Evolutionary conservation across 2,888 invertebrate species (phyloP).

Genomic region (Esperia sulphurella): DNA sequence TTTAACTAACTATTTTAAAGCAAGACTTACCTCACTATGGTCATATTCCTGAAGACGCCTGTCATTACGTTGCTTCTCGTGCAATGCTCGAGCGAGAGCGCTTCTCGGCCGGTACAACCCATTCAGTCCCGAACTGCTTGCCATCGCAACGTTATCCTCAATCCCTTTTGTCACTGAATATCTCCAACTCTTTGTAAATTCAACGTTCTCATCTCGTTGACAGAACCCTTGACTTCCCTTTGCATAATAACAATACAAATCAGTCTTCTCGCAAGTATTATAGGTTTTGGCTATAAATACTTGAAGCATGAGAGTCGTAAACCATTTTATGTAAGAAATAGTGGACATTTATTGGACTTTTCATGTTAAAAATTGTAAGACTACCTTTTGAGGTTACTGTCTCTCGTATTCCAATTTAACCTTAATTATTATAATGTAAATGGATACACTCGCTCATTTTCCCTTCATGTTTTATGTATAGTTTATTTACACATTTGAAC

Average conservation of each 20-base stretch:
- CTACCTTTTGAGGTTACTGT: conserved; percentile 15
- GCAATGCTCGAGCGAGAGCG: conserved; percentile 84
- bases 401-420: conserved; percentile 7
- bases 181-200: conserved; percentile 17
- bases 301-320: conserved; percentile 24
- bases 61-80: conserved; percentile 86
- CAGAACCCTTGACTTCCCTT: conserved; percentile 45
- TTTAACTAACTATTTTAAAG: too few relatives aligned
- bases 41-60: conserved; percentile 83
- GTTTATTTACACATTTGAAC: too few relatives aligned
- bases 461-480: too few relatives aligned
- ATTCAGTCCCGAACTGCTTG: conserved; percentile 47
- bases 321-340: conserved; percentile 24
- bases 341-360: conserved; percentile 32
- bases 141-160: conserved; percentile 39
- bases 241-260: conserved; percentile 48
- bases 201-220: conserved; percentile 31
- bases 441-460: too few relatives aligned
- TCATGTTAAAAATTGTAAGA: conserved; percentile 7
- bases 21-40: conserved; percentile 81
- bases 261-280: conserved; percentile 32
- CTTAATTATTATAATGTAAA: conserved; percentile 2
- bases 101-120: conserved; percentile 83
- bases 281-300: conserved; percentile 23
- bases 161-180: conserved; percentile 20